Base-by-base conservation (phyloP, 2,888 invertebrate species). In the Leucophenga montana region DNA sequence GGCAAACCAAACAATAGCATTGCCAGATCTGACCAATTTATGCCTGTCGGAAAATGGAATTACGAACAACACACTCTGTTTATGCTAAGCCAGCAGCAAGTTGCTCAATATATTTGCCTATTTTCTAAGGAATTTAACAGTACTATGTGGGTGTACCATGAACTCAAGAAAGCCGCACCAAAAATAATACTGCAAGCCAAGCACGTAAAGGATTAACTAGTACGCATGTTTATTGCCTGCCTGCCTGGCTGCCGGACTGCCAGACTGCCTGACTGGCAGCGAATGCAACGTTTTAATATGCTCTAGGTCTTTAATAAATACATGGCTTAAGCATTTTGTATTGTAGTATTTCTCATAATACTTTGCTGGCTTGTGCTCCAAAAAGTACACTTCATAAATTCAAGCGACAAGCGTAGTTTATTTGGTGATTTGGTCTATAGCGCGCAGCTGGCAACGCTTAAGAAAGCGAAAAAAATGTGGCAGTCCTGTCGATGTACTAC, bases 381-480 rank as follows among this genome's bases (percentile, higher is more conserved):
- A 54, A 22, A 54, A 27, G 27, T 18, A 56, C 11, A 27, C 56
- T 56, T 22, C 20, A 56, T 56, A 22, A 56, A 56, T 22, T 67
- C 46, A 67, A 67, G 46, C 50, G 46, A n/a, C 50, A 18, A 18
- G 13, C 27, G 39, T 39, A 39, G 39, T 39, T 56, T 56, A 56
- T 56, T 56, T 56, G 14, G 70, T 50, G 44, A 53, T 27, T 33
- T 27, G 16, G 46, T 65, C 46, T 65, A 33, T 65, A 50, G 65
- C 16, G 65, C 16, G 50, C 65, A 14, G 46, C 64, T 13, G 50
- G 70, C 74, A 73, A 70, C 77, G 78, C 78, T 78, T 78, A 78
- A 78, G 74, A 71, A 76, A 76, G 71, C 31, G 13, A 11, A 11
- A 13, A 33, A 70, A 54, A 56, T 22, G 57, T 67, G 56, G 67